phyloP scores from a whole-genome alignment of 2,797 vertebrate species.

The Manis pentadactyla region DNA sequence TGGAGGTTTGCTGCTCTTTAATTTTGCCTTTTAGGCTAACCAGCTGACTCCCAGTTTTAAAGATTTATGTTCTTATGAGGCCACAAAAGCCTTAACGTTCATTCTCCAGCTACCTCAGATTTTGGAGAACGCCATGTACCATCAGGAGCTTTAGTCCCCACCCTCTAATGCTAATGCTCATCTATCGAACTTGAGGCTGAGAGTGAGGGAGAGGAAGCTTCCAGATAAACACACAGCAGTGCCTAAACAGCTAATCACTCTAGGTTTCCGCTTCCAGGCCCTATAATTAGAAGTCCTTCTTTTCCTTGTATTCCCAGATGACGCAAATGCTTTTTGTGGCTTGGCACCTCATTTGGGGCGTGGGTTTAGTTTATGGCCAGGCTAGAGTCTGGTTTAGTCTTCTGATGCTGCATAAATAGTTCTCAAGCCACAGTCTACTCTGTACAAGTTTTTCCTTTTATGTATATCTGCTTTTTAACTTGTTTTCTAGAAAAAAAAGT shows the following conservation, averaged over 20 bases:
- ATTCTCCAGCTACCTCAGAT: constrained; percentile 86
- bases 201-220: constrained; percentile 92
- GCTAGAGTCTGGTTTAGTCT: constrained; percentile 95
- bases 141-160: constrained; percentile 90
- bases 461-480: constrained; percentile 86
- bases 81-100: constrained; percentile 92
- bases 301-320: constrained; percentile 98
- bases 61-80: constrained; percentile 94
- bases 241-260: constrained; percentile 98
- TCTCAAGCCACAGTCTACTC: constrained; percentile 93
- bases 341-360: constrained; percentile 99
- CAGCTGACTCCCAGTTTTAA: constrained; percentile 95
- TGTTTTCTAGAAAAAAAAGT: constrained; percentile 77
- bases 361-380: constrained; percentile 96
- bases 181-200: constrained; percentile 90
- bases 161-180: constrained; percentile 88
- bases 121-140: constrained; percentile 91
- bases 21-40: constrained; percentile 94
- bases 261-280: constrained; percentile 98
- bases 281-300: constrained; percentile 99
- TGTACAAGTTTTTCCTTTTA: constrained; percentile 89
- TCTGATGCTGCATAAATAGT: constrained; percentile 98
- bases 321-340: constrained; percentile 99
- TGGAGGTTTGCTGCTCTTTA: constrained; percentile 92
- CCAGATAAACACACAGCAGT: constrained; percentile 99